These are phyloP conservation scores for Coendou prehensilis DNA, from an alignment of 2,797 vertebrate genomes.

Conservation along the genomic window DNA sequence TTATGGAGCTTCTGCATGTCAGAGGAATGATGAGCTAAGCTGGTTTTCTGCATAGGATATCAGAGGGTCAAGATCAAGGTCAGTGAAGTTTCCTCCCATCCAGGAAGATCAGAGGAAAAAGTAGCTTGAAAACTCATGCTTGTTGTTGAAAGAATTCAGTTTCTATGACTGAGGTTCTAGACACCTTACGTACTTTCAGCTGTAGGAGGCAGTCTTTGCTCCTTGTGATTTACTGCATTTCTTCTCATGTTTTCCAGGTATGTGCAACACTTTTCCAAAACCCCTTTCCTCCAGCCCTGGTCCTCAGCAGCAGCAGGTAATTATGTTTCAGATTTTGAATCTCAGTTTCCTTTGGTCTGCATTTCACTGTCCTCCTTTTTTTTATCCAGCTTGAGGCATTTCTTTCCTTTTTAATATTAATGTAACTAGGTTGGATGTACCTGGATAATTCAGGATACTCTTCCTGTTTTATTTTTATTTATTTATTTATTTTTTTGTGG, in stretches of 20 bases:
- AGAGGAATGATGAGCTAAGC: not conserved
- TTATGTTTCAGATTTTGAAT: not conserved
- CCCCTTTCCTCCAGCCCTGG: fast-evolving
- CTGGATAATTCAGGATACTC: not conserved
- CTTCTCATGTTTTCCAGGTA: not conserved
- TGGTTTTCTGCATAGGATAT: not conserved
- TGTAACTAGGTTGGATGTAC: not conserved
- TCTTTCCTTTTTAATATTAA: not conserved
- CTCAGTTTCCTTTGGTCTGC: not conserved
- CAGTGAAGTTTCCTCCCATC: fast-evolving
- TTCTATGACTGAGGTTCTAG: not conserved
- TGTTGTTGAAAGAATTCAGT: not conserved
- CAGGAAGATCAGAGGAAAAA: not conserved
- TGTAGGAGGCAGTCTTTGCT: not conserved
- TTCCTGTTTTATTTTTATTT: not conserved
- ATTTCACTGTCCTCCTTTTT: not conserved
- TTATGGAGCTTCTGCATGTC: not conserved
- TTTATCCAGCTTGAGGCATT: not conserved
- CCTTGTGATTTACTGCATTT: fast-evolving
- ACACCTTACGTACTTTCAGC: fast-evolving
- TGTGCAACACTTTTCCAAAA: fast-evolving
- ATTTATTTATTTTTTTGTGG: too few relatives aligned
- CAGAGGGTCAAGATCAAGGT: not conserved
- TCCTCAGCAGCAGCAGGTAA: not conserved
- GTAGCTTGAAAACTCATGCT: not conserved